Conservation (phyloP, 1,140 invertebrate species). For the Zophobas atratus region DNA sequence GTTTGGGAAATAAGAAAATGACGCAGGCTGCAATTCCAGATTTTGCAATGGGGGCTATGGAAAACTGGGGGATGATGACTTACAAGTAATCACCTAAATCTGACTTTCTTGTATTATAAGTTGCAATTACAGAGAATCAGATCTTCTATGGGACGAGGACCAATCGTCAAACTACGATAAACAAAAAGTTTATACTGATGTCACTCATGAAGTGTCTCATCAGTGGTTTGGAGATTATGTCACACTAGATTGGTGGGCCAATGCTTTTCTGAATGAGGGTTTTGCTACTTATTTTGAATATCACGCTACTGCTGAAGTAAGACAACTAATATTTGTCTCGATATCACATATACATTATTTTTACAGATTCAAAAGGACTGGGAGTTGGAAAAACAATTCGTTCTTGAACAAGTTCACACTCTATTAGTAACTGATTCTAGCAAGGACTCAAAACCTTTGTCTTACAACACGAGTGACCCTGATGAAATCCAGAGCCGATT, state of each 20-base stretch:
- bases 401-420: conserved; percentile 68
- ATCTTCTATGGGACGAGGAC: conserved; percentile 70
- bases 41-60: conserved; percentile 88
- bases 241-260: conserved; percentile 70
- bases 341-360: not conserved
- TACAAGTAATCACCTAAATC: conserved; percentile 63
- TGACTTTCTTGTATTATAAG: not conserved
- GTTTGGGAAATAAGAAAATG: conserved; percentile 60
- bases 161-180: conserved; percentile 60
- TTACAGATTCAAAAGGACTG: conserved; percentile 51
- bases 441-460: conserved; percentile 62
- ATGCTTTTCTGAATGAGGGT: conserved; percentile 35
- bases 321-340: not conserved
- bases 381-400: conserved; percentile 64
- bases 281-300: conserved; percentile 38
- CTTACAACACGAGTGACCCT: conserved; percentile 60
- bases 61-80: conserved; percentile 83
- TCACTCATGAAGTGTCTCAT: conserved; percentile 76
- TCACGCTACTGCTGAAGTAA: conserved; percentile 49
- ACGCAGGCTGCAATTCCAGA: conserved; percentile 67
- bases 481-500: conserved; percentile 71
- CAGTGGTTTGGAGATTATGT: conserved; percentile 81
- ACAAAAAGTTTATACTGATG: conserved; percentile 70
- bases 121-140: conserved; percentile 70
- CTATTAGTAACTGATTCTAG: conserved; percentile 62